These are phyloP conservation scores for Laspeyria flexula DNA, from an alignment of 2,888 invertebrate genomes.

Conservation along the genomic window DNA sequence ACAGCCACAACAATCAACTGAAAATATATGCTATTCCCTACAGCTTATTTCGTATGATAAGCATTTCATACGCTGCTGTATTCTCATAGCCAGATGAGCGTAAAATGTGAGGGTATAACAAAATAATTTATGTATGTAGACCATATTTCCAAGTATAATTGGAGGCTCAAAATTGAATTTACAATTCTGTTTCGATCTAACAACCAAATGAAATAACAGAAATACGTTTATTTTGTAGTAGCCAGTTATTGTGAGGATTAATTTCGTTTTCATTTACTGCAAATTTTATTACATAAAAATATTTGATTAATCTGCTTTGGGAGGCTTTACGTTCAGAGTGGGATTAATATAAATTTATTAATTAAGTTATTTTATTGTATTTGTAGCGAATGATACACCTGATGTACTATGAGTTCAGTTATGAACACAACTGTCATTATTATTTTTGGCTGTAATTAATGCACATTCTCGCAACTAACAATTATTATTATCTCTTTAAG, in stretches of 20 bases:
- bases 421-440: too few species aligned
- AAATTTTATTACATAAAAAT: background rate
- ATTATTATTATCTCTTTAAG: too few species aligned
- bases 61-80: background rate
- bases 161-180: slow-evolving; percentile 38
- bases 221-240: slow-evolving; percentile 33
- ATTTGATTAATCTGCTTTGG: background rate
- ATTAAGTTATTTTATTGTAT: too few species aligned
- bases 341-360: background rate
- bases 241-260: slow-evolving; percentile 20
- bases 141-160: slow-evolving; percentile 45
- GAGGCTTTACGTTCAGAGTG: background rate
- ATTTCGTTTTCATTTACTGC: slow-evolving; percentile 9
- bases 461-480: too few species aligned
- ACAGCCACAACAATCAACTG: background rate
- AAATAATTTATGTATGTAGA: slow-evolving; percentile 42
- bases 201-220: slow-evolving; percentile 31
- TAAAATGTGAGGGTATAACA: slow-evolving; percentile 23
- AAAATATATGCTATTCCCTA: background rate
- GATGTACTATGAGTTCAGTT: too few species aligned
- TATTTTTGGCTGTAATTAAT: too few species aligned
- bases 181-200: slow-evolving; percentile 42
- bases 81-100: slow-evolving; percentile 7
- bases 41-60: background rate
- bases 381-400: too few species aligned